phyloP scores from a whole-genome alignment of 1,140 invertebrate species.

The Colletes gigas region DNA sequence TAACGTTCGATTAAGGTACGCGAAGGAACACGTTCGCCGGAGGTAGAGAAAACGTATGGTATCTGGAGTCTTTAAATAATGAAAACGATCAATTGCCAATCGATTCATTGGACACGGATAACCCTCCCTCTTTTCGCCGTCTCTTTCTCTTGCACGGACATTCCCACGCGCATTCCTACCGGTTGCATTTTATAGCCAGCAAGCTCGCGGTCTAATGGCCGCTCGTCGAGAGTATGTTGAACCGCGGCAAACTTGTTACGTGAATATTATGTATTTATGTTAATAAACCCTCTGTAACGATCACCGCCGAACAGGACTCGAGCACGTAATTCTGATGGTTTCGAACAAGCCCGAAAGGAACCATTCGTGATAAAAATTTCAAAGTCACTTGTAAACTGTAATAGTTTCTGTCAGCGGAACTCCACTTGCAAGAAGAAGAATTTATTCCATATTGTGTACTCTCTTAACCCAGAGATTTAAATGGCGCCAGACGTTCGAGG shows the following conservation, averaged over 20 bases:
- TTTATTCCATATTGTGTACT: too few species aligned
- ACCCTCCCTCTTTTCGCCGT: conserved; percentile 9
- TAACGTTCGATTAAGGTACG: not conserved
- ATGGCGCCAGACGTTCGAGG: not conserved
- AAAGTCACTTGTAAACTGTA: too few species aligned
- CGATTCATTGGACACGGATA: conserved; percentile 46
- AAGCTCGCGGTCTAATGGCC: conserved; percentile 10
- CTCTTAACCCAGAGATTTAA: not conserved
- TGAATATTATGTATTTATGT: conserved; percentile 66
- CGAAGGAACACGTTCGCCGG: not conserved
- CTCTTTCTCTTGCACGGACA: conserved; percentile 34
- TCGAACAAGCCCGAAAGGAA: not conserved
- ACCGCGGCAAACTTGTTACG: conserved; percentile 54
- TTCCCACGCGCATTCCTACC: conserved; percentile 62
- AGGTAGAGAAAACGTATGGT: conserved; percentile 3
- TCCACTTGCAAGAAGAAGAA: too few species aligned
- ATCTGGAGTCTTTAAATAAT: conserved; percentile 32
- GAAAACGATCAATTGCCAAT: conserved; percentile 33
- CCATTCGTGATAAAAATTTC: not conserved
- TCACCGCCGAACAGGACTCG: conserved; percentile 1
- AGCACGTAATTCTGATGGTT: not conserved
- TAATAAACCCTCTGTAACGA: conserved; percentile 49
- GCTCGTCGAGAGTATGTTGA: conserved; percentile 47
- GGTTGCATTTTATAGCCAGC: conserved; percentile 45
- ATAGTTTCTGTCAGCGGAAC: too few species aligned